Conservation (phyloP, 2,888 invertebrate genomes). For the Melolontha melolontha region DNA sequence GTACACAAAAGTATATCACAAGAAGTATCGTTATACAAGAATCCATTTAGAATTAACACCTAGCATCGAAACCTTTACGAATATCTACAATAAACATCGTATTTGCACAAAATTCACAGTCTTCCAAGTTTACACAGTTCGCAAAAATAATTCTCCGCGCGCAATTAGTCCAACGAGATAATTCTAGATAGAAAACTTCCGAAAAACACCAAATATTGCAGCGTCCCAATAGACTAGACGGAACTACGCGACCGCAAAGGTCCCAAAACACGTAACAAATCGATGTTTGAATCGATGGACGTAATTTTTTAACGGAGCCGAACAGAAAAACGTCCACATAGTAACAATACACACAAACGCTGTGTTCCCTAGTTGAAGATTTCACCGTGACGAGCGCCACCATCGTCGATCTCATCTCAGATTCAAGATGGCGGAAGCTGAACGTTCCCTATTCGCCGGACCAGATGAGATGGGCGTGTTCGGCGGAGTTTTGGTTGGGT, state of each 20-base stretch:
- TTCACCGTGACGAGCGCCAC: constrained; percentile 40
- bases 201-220: neutral
- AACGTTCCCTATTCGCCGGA: constrained; percentile 52
- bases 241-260: constrained; percentile 2
- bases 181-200: too few species aligned
- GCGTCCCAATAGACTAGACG: neutral
- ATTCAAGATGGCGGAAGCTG: constrained; percentile 60
- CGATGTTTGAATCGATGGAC: constrained; percentile 26
- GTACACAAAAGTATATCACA: too few species aligned
- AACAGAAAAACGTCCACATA: constrained; percentile 57
- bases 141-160: too few species aligned
- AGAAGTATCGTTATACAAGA: too few species aligned
- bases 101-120: too few species aligned
- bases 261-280: neutral
- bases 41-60: too few species aligned
- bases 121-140: too few species aligned
- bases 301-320: constrained; percentile 57
- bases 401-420: constrained; percentile 51
- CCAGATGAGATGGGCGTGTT: constrained; percentile 53
- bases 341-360: constrained; percentile 53
- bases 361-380: constrained; percentile 47
- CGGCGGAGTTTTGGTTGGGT: constrained; percentile 47
- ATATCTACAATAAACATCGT: too few species aligned
- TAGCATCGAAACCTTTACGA: too few species aligned
- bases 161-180: too few species aligned